phyloP scores from a whole-genome alignment of 2,113 vertebrate species.

The Syrrhaptes paradoxus region DNA sequence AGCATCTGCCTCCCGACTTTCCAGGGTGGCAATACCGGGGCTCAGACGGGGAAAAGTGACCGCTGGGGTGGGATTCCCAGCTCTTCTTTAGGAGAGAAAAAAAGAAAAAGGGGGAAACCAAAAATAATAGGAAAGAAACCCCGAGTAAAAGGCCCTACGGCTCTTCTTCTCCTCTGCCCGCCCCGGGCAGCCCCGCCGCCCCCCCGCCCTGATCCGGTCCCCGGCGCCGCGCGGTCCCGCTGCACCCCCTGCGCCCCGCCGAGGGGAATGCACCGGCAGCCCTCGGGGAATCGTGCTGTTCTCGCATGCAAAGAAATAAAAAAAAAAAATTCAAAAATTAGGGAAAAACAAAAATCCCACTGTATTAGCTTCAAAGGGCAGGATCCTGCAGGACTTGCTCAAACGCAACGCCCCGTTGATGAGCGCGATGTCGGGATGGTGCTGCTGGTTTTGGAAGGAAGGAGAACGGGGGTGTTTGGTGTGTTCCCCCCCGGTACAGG shows the following conservation, averaged over 20 bases:
- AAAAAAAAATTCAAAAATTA: not conserved
- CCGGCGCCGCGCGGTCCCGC: slow-evolving; percentile 11
- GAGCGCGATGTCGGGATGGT: not conserved
- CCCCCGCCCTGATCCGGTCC: not conserved
- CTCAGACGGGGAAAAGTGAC: not conserved
- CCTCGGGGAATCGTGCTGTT: not conserved
- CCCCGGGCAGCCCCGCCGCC: not conserved
- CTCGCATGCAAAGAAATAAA: not conserved
- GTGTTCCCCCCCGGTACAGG: not conserved
- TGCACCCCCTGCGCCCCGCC: slow-evolving; percentile 57
- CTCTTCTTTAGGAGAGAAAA: not conserved
- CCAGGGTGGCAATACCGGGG: not conserved
- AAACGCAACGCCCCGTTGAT: rapidly evolving
- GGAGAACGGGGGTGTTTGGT: no score
- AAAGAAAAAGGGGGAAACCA: not conserved
- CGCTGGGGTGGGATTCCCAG: not conserved
- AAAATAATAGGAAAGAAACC: not conserved
- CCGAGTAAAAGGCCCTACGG: not conserved
- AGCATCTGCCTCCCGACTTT: not conserved
- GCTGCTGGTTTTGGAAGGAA: not conserved
- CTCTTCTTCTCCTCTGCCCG: not conserved
- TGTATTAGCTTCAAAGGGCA: not conserved
- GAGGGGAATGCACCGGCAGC: slow-evolving; percentile 10
- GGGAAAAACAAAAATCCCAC: not conserved
- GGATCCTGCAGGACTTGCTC: not conserved